A percentile compares a stretch with the other conserved stretches of the same genome.
Evolutionary conservation across 2,113 vertebrate species (phyloP).

Genomic region (Grallaria varia): DNA sequence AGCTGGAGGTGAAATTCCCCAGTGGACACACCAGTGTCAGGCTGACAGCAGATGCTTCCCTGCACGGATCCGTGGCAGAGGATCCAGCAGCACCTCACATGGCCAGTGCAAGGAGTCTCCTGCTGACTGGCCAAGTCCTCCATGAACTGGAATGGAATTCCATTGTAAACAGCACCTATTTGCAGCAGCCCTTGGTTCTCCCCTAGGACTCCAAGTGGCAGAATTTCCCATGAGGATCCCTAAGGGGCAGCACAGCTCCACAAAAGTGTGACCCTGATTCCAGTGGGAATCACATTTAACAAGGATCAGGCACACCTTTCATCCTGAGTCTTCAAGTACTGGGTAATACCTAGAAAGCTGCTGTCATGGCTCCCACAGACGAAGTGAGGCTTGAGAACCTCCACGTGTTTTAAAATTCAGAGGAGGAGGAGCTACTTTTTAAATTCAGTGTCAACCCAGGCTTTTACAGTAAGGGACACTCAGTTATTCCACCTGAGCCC

Average conservation of each 20-base stretch:
- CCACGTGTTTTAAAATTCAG: neutral
- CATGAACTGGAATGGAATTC: rapidly evolving
- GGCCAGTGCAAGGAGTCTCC: neutral
- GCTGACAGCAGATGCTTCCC: neutral
- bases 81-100: neutral
- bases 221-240: conserved; percentile 7
- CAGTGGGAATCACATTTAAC: neutral
- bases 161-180: neutral
- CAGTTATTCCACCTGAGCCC: neutral
- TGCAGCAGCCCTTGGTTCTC: neutral
- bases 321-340: neutral
- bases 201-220: neutral
- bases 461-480: neutral
- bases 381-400: neutral
- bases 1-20: neutral
- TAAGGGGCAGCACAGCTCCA: conserved; percentile 28
- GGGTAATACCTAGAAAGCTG: neutral
- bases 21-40: rapidly evolving
- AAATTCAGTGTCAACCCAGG: neutral
- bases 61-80: rapidly evolving
- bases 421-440: neutral
- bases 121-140: neutral
- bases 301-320: neutral
- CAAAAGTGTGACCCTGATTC: neutral
- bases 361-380: neutral